These are phyloP conservation scores for Lordiphosa clarofinis DNA, from an alignment of 1,140 invertebrate genomes.

Conservation along the genomic window DNA sequence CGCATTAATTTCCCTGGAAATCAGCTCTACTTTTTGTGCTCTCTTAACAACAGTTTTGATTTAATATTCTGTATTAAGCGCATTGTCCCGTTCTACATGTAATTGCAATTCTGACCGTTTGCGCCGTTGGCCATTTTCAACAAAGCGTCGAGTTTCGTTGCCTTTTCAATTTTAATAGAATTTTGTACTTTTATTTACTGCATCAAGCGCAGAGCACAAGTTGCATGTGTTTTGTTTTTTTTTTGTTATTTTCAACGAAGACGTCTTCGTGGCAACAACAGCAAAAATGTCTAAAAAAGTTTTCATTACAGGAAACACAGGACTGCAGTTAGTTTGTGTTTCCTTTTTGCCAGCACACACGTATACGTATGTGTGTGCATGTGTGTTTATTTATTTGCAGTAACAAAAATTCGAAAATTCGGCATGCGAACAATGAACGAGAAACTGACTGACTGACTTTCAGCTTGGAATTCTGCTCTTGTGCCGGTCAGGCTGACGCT, in stretches of 20 bases:
- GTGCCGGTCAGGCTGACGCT: conserved; percentile 24
- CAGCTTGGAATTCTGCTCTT: conserved; percentile 10
- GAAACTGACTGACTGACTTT: conserved; percentile 40
- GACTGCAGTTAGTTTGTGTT: conserved; percentile 68
- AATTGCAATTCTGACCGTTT: conserved; percentile 5
- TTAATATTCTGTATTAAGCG: conserved; percentile 50
- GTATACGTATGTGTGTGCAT: conserved; percentile 13
- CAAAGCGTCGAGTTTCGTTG: conserved; percentile 19
- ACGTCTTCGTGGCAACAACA: conserved; percentile 15
- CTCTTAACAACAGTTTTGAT: too few species aligned
- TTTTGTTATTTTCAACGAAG: background rate
- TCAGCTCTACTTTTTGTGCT: conserved; percentile 29
- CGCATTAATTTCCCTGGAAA: conserved; percentile 47
- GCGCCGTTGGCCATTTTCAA: conserved; percentile 35
- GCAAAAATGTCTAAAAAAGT: conserved; percentile 38
- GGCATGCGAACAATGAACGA: conserved; percentile 65
- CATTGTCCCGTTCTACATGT: conserved; percentile 43
- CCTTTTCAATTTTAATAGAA: conserved; percentile 61
- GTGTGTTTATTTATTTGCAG: conserved; percentile 68
- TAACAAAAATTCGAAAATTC: conserved; percentile 51
- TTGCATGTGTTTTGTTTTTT: background rate
- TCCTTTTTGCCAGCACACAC: conserved; percentile 32
- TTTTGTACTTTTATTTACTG: conserved; percentile 48
- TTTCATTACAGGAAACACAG: conserved; percentile 70
- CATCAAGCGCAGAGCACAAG: conserved; percentile 12